Conservation (phyloP, 2,888 invertebrate species). For the Volucella inflata region DNA sequence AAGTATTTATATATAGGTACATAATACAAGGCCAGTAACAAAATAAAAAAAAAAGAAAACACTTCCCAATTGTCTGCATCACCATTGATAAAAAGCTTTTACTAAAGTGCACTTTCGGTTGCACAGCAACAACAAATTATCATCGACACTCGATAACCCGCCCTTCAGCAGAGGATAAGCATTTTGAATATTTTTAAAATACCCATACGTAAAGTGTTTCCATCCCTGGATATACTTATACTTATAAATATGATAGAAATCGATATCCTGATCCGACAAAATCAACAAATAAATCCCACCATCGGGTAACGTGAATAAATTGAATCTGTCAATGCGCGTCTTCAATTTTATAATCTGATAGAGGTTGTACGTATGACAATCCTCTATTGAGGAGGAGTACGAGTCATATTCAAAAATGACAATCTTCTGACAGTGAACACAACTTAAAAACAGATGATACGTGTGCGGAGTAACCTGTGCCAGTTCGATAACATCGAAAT, state of each 20-base stretch:
- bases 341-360: constrained; percentile 79
- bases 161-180: constrained; percentile 77
- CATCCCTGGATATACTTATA: constrained; percentile 80
- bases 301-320: constrained; percentile 77
- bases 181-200: constrained; percentile 78
- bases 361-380: constrained; percentile 76
- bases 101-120: constrained; percentile 77
- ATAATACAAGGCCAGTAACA: background rate
- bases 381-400: background rate
- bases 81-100: constrained; percentile 73
- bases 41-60: constrained; percentile 6
- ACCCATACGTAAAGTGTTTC: constrained; percentile 79
- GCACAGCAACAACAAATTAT: constrained; percentile 77
- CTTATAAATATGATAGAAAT: constrained; percentile 79
- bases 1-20: background rate
- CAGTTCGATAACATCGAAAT: constrained; percentile 80
- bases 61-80: background rate
- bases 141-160: constrained; percentile 53
- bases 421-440: constrained; percentile 79
- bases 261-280: constrained; percentile 76
- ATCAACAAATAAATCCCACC: constrained; percentile 78
- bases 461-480: constrained; percentile 62
- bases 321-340: constrained; percentile 78
- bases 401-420: constrained; percentile 76
- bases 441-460: constrained; percentile 79